phyloP scores from a whole-genome alignment of 1,140 invertebrate species.

The Probaryconus sp. region DNA sequence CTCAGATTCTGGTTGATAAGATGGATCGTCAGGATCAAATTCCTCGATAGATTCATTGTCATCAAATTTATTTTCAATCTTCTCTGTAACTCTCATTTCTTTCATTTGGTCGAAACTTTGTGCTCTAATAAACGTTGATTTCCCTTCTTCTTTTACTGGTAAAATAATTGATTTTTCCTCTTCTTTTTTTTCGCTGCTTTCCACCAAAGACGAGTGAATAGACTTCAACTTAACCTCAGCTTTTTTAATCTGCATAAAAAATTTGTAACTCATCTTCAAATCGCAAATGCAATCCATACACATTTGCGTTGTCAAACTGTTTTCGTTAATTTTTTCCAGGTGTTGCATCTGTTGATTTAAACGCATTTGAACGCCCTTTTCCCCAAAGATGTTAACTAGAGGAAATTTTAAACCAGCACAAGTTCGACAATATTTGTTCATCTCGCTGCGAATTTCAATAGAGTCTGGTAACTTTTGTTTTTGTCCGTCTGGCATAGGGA shows the following conservation, averaged over 20 bases:
- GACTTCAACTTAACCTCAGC: slow-evolving; percentile 74
- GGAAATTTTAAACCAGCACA: slow-evolving; percentile 75
- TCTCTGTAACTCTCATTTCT: not conserved
- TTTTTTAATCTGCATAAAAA: slow-evolving; percentile 77
- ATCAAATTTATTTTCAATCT: slow-evolving; percentile 47
- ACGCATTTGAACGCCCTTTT: slow-evolving; percentile 74
- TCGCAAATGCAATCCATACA: slow-evolving; percentile 77
- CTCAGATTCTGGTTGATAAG: slow-evolving; percentile 63
- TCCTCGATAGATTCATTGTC: slow-evolving; percentile 74
- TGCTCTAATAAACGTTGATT: too few relatives aligned
- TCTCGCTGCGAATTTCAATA: slow-evolving; percentile 42
- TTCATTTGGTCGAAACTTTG: too few relatives aligned
- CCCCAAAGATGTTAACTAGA: slow-evolving; percentile 74
- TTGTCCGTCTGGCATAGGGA: too few relatives aligned
- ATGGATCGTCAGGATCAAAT: slow-evolving; percentile 74
- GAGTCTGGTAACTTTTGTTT: slow-evolving; percentile 38
- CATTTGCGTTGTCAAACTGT: slow-evolving; percentile 74
- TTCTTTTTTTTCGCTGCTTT: slow-evolving; percentile 36
- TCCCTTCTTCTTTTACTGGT: not conserved
- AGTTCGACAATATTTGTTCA: slow-evolving; percentile 74
- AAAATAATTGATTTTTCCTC: too few relatives aligned
- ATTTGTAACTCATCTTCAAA: slow-evolving; percentile 76
- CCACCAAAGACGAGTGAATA: slow-evolving; percentile 62
- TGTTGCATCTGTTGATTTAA: slow-evolving; percentile 74
- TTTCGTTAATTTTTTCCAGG: slow-evolving; percentile 69